Evolutionary conservation across 2,888 invertebrate genomes (phyloP), one percentile per base, ranked within the genome.

Genomic region (Rhingia rostrata): DNA sequence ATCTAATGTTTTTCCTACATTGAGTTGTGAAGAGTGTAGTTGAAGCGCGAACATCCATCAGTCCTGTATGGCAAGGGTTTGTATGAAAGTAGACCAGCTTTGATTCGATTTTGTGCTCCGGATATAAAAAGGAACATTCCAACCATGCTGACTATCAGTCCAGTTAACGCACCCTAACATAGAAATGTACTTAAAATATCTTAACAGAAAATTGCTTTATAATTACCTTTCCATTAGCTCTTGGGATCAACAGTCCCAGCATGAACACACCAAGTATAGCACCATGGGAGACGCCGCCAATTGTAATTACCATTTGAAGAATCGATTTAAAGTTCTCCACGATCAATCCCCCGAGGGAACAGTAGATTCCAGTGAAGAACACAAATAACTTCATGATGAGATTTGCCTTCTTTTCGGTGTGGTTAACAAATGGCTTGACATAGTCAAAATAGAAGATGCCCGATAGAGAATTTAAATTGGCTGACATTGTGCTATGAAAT

Each of bases 231-330:
- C 85, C 91, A 88, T 93, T 93, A 0, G 93, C 91, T 92, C 92
- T 94, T 0, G 95, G 94, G 61, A 94, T 90, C 80, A 94, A 90
- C 92, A 94, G 93, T 32, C 94, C 94, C 9, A 94, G 89, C 12
- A 93, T 92, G 87, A 94, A 94, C 3, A 94, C 92, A 4, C 94
- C 94, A 84, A 94, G 93, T 2, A 94, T 92, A n/a, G 94, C 93
- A 6, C 94, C 94, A 2, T 93, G 90, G 4, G 90, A 89, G 39
- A 92, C 88, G 2, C 92, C 92, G 64, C 89, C 88, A 4, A 91
- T 88, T 30, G 90, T 90, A 12, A 90, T 87, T 3, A 90, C 88
- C 66, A 91, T 89, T 89, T 92, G 92, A 5, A 93, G 86, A 41
- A 93, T 90, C 6, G 91, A 91, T 22, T 92, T 92, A 6, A 93